Base-by-base conservation (phyloP, 2,888 invertebrate genomes). In the Lycophotia porphyrea region DNA sequence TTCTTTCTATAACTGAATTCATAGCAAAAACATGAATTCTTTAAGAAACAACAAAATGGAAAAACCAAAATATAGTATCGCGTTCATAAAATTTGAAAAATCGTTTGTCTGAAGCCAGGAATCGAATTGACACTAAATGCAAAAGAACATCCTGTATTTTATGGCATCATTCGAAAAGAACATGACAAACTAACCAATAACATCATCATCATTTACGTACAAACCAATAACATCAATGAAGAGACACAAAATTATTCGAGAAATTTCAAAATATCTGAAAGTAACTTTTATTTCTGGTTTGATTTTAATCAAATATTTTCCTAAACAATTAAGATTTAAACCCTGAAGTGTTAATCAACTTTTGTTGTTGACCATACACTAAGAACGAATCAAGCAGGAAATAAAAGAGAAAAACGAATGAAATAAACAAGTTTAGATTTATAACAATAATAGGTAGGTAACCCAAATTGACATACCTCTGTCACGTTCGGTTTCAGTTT, bases 381-480 rank as follows among this genome's bases (percentile, higher is more conserved):
- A 36, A 34, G 34, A 60, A 60, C 11, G 13, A 61, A 24, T 61
- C 36, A 61, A 61, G 36, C 36, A 1, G 27, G 24, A 55, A 55
- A 61, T 24, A 61, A 39, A 39, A 36, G 13, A 61, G n/a, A 39
- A 63, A 61, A n/a, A 36, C 36, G 21, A 61, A 31, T 18, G 8
- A 31, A 27, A 58, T n/a, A 36, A 36, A 61, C 31, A 34, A 34
- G 24, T 18, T 18, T 13, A 34, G 9, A 61, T 2, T 36, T 47
- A 47, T 31, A 31, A 42, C n/a, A 42, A 8, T 24, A 49, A 67
- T 31, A 39, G 42, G 8, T 71, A 52, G 21, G 21, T 42, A 69
- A 69, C 58, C 47, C 11, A 58, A 42, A 47, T 27, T 24, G 31
- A 81, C 84, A 36, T 61, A 83, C 85, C 81, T 55, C 24, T 39